A percentile compares a stretch with the other conserved stretches of the same genome.
Conservation (phyloP, 2,113 vertebrate genomes). For the Eurystomus gularis region DNA sequence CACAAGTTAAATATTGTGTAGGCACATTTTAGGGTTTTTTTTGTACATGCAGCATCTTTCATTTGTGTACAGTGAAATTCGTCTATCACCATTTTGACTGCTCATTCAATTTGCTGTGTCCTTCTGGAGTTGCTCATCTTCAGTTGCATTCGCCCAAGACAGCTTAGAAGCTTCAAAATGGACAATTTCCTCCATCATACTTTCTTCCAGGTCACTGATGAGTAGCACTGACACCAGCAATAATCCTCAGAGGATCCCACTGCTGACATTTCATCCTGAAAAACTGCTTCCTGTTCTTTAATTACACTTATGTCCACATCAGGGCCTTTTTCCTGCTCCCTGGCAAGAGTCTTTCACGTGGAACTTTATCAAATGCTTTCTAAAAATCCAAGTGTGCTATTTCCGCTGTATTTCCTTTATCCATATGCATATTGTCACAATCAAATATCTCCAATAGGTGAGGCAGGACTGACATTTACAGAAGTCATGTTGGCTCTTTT, state of each 20-base stretch:
- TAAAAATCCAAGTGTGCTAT: not conserved
- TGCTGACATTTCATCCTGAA: not conserved
- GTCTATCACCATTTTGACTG: not conserved
- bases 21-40: not conserved
- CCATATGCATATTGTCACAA: fast-evolving
- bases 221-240: not conserved
- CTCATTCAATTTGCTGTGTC: not conserved
- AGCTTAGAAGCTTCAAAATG: not conserved
- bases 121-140: not conserved
- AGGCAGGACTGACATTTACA: not conserved
- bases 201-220: not conserved
- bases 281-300: not conserved
- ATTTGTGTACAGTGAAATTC: not conserved
- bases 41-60: not conserved
- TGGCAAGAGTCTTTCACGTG: not conserved
- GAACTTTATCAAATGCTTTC: not conserved
- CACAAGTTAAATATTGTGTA: fast-evolving
- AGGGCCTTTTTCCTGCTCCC: not conserved
- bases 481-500: not conserved
- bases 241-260: not conserved
- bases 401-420: not conserved
- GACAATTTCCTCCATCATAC: not conserved
- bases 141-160: not conserved
- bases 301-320: not conserved
- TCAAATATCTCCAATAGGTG: not conserved